These are phyloP conservation scores for Mystacornis crossleyi DNA, from an alignment of 2,113 vertebrate genomes.

Conservation along the genomic window DNA sequence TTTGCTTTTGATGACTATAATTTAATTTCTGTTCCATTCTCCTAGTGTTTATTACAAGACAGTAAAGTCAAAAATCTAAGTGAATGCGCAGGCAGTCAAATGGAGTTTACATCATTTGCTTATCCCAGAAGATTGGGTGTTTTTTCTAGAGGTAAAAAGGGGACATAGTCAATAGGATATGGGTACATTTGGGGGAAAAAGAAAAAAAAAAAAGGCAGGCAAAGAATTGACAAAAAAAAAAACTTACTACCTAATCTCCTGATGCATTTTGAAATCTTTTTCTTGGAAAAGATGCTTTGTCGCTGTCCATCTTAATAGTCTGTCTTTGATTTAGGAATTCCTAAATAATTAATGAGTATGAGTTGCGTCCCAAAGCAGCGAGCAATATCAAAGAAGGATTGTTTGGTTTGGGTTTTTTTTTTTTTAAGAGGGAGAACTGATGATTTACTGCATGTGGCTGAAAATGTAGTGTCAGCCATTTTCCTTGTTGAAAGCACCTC, in stretches of 20 bases:
- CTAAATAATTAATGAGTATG: not conserved
- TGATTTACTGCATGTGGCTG: not conserved
- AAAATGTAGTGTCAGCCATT: constrained; percentile 2
- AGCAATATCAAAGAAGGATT: not conserved
- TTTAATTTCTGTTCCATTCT: constrained; percentile 39
- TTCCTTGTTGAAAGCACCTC: not conserved
- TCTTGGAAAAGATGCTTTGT: not conserved
- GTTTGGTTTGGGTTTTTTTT: not conserved
- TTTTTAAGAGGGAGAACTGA: not conserved
- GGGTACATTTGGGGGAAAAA: not conserved
- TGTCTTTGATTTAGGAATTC: not conserved
- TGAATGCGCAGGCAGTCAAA: not conserved
- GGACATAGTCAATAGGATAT: not conserved
- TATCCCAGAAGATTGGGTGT: not conserved
- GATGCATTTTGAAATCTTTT: not conserved
- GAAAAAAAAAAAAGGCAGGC: not conserved
- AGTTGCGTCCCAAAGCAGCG: not conserved
- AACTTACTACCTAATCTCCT: not conserved
- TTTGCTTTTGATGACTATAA: constrained; percentile 44
- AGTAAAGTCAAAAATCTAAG: constrained; percentile 45
- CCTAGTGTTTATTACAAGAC: constrained; percentile 41
- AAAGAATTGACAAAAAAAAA: not conserved
- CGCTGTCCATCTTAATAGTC: not conserved
- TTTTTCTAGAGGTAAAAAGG: constrained; percentile 1
- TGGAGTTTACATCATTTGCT: not conserved